Percentiles rank a stretch among this genome's conserved stretches.
Conservation (phyloP, 2,888 invertebrate genomes). For the Rhyacophila evoluta region DNA sequence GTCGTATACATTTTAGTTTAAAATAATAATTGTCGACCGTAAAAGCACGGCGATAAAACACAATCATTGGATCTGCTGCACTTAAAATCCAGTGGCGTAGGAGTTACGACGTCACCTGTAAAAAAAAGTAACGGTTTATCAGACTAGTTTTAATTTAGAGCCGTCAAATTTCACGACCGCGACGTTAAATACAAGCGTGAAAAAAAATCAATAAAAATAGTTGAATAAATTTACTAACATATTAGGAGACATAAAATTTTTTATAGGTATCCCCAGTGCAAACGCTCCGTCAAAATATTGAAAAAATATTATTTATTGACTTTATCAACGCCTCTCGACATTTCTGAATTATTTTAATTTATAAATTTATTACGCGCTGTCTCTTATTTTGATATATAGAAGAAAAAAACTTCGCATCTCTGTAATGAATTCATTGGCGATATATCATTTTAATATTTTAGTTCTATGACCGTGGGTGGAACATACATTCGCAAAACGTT, state of each 20-base stretch:
- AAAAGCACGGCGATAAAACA: background rate
- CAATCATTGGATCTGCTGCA: background rate
- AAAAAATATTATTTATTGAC: slow-evolving; percentile 16
- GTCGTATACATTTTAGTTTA: background rate
- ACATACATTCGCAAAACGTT: slow-evolving; percentile 1
- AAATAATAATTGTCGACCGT: no score
- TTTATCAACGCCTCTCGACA: background rate
- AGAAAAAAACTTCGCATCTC: background rate
- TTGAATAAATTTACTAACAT: slow-evolving; percentile 19
- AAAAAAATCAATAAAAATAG: slow-evolving; percentile 18
- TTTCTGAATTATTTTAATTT: slow-evolving; percentile 16
- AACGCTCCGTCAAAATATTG: slow-evolving; percentile 22
- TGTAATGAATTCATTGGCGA: slow-evolving; percentile 3
- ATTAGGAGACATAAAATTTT: slow-evolving; percentile 17
- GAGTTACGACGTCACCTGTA: slow-evolving; percentile 21
- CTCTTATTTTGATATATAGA: background rate
- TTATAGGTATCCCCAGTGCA: slow-evolving; percentile 1
- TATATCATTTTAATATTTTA: slow-evolving; percentile 9
- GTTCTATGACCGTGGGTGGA: background rate
- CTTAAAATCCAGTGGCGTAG: slow-evolving; percentile 8
- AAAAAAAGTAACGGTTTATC: slow-evolving; percentile 4
- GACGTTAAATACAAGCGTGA: slow-evolving; percentile 16
- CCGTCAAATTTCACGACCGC: slow-evolving; percentile 16
- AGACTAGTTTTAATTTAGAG: slow-evolving; percentile 24
- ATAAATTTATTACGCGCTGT: slow-evolving; percentile 10